These are phyloP conservation scores for Heliconius erato DNA, from an alignment of 2,888 invertebrate species.

Conservation along the genomic window DNA sequence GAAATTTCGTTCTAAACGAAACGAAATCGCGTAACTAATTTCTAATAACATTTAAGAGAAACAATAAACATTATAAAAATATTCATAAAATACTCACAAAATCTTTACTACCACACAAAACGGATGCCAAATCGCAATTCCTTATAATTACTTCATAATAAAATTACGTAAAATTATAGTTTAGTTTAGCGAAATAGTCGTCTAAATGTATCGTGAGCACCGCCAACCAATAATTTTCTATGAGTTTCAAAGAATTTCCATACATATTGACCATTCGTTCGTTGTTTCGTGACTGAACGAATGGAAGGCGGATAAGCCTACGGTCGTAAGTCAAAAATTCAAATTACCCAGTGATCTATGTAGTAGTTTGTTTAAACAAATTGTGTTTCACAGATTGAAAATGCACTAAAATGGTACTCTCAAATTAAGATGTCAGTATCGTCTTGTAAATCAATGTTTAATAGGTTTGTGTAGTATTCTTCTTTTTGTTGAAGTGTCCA, in stretches of 20 bases:
- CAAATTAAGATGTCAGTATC: slow-evolving; percentile 18
- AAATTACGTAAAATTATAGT: slow-evolving; percentile 42
- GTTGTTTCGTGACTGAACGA: slow-evolving; percentile 38
- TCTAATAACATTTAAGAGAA: too few relatives aligned
- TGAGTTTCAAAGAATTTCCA: slow-evolving; percentile 47
- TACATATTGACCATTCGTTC: slow-evolving; percentile 47
- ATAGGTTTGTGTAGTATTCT: not conserved
- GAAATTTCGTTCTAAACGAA: too few relatives aligned
- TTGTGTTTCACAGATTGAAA: slow-evolving; percentile 27
- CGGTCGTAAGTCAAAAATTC: slow-evolving; percentile 41
- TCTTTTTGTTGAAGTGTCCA: not conserved
- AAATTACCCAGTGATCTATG: slow-evolving; percentile 47
- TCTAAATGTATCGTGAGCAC: slow-evolving; percentile 43
- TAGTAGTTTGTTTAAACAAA: slow-evolving; percentile 36
- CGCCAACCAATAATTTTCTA: slow-evolving; percentile 38
- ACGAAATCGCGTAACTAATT: too few relatives aligned
- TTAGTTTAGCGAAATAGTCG: slow-evolving; percentile 40
- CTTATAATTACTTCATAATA: slow-evolving; percentile 13
- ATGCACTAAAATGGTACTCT: slow-evolving; percentile 38
- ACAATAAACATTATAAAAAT: too few relatives aligned
- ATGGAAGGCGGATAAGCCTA: slow-evolving; percentile 40
- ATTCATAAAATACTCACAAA: too few relatives aligned
- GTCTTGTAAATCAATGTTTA: not conserved
- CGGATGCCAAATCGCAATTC: not conserved
- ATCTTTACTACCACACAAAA: too few relatives aligned